Evolutionary conservation across 2,888 invertebrate species (phyloP), one percentile per base, ranked within the genome.

Genomic region (Scelioninae gen. 1): DNA sequence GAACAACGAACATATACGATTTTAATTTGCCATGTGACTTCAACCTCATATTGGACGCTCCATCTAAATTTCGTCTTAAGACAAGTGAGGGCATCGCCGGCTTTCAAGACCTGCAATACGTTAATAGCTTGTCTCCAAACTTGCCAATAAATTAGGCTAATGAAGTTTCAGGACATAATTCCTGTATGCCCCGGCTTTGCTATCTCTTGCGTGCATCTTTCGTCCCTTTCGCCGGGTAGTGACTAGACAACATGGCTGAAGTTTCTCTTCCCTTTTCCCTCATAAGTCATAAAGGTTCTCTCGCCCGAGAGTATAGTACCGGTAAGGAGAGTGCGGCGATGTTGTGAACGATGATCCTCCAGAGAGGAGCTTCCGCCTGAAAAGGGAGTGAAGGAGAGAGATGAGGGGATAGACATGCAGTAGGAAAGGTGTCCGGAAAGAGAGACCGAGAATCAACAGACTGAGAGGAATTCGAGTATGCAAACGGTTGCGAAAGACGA

Each of bases 81-180:
- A 84, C 82, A 85, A 84, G n/a, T 10, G 40, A 31, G 84, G 80
- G 81, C 82, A 74, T 83, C 78, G 66, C 34, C 8, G 34, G 45
- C 66, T 69, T 43, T 45, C 60, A 55, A 69, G 75, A 56, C 51
- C 56, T 75, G 84, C 84, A 81, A 83, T 80, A 83, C 88, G 87
- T 88, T 89, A 88, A 89, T 89, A 88, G 88, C 89, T 86, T 86
- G 85, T 83, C 80, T 85, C 72, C 86, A 86, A 89, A 88, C 88
- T 89, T 87, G 83, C 85, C 88, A 87, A 89, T 90, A 89, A 90
- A 90, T 90, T 89, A 89, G 87, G 84, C 89, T 88, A 88, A 89
- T 88, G 87, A 89, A 90, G 86, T 89, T 90, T 86, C 85, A 82
- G 69, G 84, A 83, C 80, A 83, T 87, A 86, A 87, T 85, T 86